phyloP scores from a whole-genome alignment of 2,797 vertebrate genomes.

The Lithobates pipiens region DNA sequence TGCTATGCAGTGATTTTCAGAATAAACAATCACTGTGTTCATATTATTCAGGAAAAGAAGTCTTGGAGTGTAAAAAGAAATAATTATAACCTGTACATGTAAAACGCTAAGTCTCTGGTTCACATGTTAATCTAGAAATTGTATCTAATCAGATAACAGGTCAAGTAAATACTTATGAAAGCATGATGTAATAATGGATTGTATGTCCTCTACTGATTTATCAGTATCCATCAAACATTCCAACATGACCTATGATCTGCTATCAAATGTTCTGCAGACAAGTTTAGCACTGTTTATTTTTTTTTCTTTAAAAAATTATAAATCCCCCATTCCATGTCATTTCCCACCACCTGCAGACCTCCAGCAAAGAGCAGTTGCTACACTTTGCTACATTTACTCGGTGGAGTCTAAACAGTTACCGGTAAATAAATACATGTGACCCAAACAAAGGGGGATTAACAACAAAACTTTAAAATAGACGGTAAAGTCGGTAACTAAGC shows the following conservation, averaged over 20 bases:
- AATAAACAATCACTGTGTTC: not conserved
- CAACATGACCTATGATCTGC: not conserved
- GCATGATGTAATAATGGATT: not conserved
- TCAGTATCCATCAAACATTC: not conserved
- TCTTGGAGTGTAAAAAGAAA: not conserved
- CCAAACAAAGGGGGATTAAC: too few relatives aligned
- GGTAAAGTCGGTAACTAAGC: too few relatives aligned
- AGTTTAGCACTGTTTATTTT: too few relatives aligned
- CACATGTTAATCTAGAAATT: slow-evolving; percentile 4
- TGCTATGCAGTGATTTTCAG: not conserved
- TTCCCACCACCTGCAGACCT: too few relatives aligned
- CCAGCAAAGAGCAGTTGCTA: too few relatives aligned
- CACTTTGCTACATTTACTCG: too few relatives aligned
- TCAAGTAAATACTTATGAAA: not conserved
- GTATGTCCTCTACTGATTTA: not conserved
- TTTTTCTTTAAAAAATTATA: too few relatives aligned
- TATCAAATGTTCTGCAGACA: not conserved
- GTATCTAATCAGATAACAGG: not conserved
- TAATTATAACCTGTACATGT: not conserved
- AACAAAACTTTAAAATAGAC: too few relatives aligned
- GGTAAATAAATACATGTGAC: too few relatives aligned
- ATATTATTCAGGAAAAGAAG: not conserved
- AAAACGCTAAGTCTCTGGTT: not conserved
- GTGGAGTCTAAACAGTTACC: too few relatives aligned
- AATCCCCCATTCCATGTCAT: too few relatives aligned